Conservation (phyloP, 2,888 invertebrate genomes). For the Drepanosiphum platanoidis region DNA sequence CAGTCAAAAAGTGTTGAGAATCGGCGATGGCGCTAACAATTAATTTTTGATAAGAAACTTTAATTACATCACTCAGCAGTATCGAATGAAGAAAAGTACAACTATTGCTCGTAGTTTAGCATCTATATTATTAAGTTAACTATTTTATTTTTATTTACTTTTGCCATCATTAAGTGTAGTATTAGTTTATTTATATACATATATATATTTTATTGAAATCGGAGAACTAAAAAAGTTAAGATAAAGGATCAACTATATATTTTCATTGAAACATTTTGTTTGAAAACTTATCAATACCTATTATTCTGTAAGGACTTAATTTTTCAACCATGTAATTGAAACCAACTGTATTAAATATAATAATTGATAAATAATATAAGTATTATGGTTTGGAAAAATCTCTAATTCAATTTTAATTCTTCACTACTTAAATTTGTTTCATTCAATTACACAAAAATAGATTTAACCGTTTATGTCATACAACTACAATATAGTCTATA, state of each 20-base stretch:
- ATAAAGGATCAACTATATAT: neutral
- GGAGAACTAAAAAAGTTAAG: neutral
- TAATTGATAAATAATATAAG: neutral
- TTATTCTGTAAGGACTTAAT: neutral
- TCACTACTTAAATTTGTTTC: neutral
- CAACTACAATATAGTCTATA: neutral
- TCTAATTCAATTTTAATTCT: neutral
- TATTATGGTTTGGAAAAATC: too few species aligned
- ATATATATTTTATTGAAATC: neutral
- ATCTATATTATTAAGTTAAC: conserved; percentile 1
- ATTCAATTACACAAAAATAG: neutral
- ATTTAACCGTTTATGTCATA: neutral
- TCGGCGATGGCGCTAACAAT: conserved; percentile 63
- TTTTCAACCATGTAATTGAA: neutral
- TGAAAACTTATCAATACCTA: neutral
- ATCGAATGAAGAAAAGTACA: neutral
- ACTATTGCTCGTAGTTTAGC: too few species aligned
- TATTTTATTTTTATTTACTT: conserved; percentile 28
- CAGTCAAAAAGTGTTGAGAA: conserved; percentile 70
- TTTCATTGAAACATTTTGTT: neutral
- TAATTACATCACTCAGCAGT: neutral
- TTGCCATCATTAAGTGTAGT: conserved; percentile 1
- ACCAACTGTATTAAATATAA: neutral
- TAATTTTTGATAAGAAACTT: neutral
- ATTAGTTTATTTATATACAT: too few species aligned